Conservation (phyloP, 2,113 vertebrate species). For the Triplophysa rosa region DNA sequence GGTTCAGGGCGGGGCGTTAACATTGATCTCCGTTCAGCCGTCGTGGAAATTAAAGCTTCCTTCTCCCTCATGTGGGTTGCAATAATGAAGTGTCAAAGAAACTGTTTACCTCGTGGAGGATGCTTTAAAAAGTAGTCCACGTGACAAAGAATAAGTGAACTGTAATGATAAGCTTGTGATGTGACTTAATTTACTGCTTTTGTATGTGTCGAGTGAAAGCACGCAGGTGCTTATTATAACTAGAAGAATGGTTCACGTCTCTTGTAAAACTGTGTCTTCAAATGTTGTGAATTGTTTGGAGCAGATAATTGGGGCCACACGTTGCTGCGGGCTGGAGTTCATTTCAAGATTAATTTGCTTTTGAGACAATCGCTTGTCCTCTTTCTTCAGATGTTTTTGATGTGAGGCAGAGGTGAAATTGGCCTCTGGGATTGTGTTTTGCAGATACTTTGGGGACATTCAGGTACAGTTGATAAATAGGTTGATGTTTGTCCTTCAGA, state of each 20-base stretch:
- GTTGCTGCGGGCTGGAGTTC: constrained; percentile 16
- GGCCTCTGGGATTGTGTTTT: constrained; percentile 55
- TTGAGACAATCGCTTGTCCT: not conserved
- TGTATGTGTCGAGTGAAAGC: constrained; percentile 13
- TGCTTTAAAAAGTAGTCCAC: constrained; percentile 36
- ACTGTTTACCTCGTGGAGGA: constrained; percentile 60
- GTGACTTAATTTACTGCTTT: constrained; percentile 25
- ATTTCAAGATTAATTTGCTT: not conserved
- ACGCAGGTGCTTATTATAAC: constrained; percentile 10
- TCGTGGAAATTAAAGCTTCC: constrained; percentile 69
- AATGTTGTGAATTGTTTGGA: not conserved
- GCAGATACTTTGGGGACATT: constrained; percentile 69
- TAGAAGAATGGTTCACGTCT: not conserved
- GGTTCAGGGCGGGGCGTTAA: constrained; percentile 57
- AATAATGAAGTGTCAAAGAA: constrained; percentile 70
- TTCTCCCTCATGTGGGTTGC: constrained; percentile 62
- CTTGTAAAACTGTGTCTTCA: constrained; percentile 5
- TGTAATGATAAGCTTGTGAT: constrained; percentile 39
- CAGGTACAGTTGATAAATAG: constrained; percentile 69
- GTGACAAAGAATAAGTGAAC: constrained; percentile 38
- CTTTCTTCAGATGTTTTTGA: not conserved
- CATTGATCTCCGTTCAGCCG: constrained; percentile 67
- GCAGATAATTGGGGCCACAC: not conserved
- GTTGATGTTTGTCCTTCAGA: constrained; percentile 74
- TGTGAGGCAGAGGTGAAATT: constrained; percentile 56